A percentile compares a stretch with the other conserved stretches of the same genome.
phyloP scores from a whole-genome alignment of 2,113 vertebrate genomes.

The Brachypodius melanocephalos region DNA sequence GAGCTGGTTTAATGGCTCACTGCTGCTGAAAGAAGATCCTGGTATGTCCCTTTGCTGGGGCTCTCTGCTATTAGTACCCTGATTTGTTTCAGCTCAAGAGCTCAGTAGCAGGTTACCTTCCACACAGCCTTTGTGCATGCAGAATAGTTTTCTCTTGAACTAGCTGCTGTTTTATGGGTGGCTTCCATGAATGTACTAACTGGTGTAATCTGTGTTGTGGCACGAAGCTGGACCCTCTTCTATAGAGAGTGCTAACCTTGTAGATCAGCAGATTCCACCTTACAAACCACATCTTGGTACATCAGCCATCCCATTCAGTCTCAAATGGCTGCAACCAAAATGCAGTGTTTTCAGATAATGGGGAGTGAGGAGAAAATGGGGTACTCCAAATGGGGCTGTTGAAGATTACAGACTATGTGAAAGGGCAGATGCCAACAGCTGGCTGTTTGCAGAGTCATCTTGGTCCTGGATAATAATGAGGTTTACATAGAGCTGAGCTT shows the following conservation, averaged over 20 bases:
- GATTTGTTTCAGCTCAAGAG: neutral
- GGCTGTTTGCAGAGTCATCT: neutral
- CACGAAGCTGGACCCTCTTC: neutral
- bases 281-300: neutral
- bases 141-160: neutral
- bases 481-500: neutral
- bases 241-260: neutral
- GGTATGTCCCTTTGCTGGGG: neutral
- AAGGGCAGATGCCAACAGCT: neutral
- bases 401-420: neutral
- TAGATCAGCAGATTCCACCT: neutral
- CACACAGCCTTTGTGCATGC: neutral
- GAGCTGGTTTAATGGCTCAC: neutral
- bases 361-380: neutral
- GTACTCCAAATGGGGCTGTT: neutral
- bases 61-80: neutral
- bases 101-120: neutral
- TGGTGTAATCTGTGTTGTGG: neutral
- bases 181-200: neutral
- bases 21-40: neutral
- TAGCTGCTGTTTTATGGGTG: neutral
- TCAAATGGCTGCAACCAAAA: neutral
- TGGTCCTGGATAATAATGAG: neutral
- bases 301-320: neutral
- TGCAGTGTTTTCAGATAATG: neutral